Conservation (phyloP, 2,888 invertebrate species). For the Ennomos fuscantarius region DNA sequence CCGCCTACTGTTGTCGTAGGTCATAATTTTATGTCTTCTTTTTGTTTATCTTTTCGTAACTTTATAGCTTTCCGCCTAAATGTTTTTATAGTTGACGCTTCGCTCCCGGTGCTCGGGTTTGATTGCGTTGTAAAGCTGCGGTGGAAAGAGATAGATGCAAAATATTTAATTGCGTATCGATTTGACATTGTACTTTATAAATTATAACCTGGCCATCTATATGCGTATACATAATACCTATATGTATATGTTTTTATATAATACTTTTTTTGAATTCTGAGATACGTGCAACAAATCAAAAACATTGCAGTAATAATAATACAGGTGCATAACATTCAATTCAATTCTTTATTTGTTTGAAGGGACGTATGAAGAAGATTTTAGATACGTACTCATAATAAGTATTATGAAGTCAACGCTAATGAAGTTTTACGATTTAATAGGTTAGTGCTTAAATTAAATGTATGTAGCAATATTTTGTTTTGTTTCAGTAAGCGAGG, state of each 20-base stretch:
- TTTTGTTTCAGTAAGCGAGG: conserved; percentile 70
- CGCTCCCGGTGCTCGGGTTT: conserved; percentile 9
- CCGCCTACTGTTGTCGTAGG: conserved; percentile 85
- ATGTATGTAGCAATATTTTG: conserved; percentile 20
- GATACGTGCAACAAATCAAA: too few relatives aligned
- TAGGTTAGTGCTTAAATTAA: not conserved
- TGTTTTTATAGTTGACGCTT: conserved; percentile 54
- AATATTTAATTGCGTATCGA: conserved; percentile 24
- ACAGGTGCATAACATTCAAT: too few relatives aligned
- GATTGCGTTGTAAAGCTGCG: conserved; percentile 4
- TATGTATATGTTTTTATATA: not conserved
- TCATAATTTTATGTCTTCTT: conserved; percentile 85
- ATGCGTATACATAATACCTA: not conserved
- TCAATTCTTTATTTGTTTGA: too few relatives aligned
- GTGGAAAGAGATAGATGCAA: conserved; percentile 15
- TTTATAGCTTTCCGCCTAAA: conserved; percentile 78
- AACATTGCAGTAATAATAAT: too few relatives aligned
- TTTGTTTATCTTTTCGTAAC: conserved; percentile 85
- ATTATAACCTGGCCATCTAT: conserved; percentile 6
- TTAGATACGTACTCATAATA: too few relatives aligned
- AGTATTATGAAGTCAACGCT: too few relatives aligned
- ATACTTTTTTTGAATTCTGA: too few relatives aligned
- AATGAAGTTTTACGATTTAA: not conserved
- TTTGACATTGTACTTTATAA: conserved; percentile 10
- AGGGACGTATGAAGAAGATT: too few relatives aligned